Conservation (phyloP, 2,113 vertebrate species). For the Leucopsar rothschildi region DNA sequence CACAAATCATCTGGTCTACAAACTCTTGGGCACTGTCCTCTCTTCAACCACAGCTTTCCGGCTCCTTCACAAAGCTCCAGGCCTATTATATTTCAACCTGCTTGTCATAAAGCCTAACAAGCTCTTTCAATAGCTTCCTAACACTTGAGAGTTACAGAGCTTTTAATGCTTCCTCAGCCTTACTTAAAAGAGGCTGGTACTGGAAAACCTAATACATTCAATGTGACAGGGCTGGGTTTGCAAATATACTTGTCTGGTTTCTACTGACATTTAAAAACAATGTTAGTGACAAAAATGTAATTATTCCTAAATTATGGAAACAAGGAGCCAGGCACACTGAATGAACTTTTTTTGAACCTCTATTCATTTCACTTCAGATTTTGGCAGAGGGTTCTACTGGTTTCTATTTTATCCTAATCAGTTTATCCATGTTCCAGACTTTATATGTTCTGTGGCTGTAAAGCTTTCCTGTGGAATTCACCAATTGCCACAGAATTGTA, state of each 20-base stretch:
- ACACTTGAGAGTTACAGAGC: conserved; percentile 11
- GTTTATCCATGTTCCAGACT: conserved; percentile 51
- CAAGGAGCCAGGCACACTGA: conserved; percentile 18
- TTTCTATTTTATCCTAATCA: conserved; percentile 56
- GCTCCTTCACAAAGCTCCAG: conserved; percentile 1
- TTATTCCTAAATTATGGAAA: conserved; percentile 61
- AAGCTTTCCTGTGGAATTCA: conserved; percentile 29
- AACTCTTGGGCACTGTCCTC: neutral
- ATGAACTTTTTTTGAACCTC: conserved; percentile 66
- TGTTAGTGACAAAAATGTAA: conserved; percentile 59
- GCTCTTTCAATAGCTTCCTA: conserved; percentile 45
- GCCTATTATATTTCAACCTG: conserved; percentile 16
- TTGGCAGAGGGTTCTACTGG: conserved; percentile 19
- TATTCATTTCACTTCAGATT: conserved; percentile 58
- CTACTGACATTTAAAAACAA: conserved; percentile 66
- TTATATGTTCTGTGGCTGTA: conserved; percentile 32
- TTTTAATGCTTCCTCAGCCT: conserved; percentile 31
- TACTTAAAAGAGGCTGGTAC: conserved; percentile 14
- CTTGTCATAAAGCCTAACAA: conserved; percentile 30
- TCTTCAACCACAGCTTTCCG: neutral
- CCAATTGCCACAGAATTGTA: neutral
- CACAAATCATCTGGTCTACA: conserved; percentile 25
- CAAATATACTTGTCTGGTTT: conserved; percentile 54
- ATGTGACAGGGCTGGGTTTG: neutral
- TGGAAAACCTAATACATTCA: conserved; percentile 54